Evolutionary conservation across 2,888 invertebrate species (phyloP), one percentile per base, ranked within the genome.

Genomic region (Drosophila colorata): DNA sequence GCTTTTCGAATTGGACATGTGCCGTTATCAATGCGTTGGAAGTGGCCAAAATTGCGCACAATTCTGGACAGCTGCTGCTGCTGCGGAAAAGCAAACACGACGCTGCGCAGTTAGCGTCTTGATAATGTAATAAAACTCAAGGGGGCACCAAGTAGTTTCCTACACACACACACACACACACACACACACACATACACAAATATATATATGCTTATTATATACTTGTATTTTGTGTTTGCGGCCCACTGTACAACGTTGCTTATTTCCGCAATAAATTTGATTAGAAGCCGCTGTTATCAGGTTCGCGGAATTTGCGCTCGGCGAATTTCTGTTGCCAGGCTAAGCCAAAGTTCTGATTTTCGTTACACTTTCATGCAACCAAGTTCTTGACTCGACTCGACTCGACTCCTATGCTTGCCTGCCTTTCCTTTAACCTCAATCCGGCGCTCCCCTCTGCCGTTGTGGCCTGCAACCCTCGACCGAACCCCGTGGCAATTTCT

Each of bases 21-120:
- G 70, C 52, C 53, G 60, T 69, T 74, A 52, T 75, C 75, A 71
- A 57, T 37, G 37, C 43, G 43, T 35, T 69, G 69, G 53, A 69
- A 69, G 35, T 14, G 33, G n/a, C 13, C 33, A 72, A 46, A 74
- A 72, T 60, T 77, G 60, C 78, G 78, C 67, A 63, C 43, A n/a
- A 43, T 5, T 31, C 16, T 31, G 18, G 16, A 9, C 20, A 25
- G 70, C 49, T 31, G 58, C 53, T 23, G 46, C 52, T 48, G 41
- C 48, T 49, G 56, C 38, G 57, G 60, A 58, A 57, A 57, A 57
- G 43, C 37, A 55, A 74, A 74, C 43, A 69, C 18, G 74, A 60
- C 64, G 75, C 74, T 79, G 88, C 83, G 88, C 84, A 83, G 78
- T 77, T 83, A 44, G 64, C 37, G 47, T 56, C 57, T 67, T 48